phyloP scores from a whole-genome alignment of 2,113 vertebrate genomes.

The Myrmecophaga tridactyla region DNA sequence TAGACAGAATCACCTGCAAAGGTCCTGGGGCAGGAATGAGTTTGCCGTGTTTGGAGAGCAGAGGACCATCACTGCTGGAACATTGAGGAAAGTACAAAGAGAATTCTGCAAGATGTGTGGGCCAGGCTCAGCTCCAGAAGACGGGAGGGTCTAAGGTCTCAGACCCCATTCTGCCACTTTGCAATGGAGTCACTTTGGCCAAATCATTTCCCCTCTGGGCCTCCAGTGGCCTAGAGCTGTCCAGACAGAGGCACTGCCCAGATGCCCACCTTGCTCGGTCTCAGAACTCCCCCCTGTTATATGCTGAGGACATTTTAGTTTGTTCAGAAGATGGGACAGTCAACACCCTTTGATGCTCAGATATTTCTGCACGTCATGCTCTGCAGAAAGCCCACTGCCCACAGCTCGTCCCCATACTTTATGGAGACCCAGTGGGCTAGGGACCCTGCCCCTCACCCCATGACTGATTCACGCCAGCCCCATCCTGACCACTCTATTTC shows the following conservation, averaged over 20 bases:
- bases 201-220: neutral
- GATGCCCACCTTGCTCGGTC: neutral
- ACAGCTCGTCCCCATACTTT: neutral
- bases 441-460: rapidly evolving
- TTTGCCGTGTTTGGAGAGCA: neutral
- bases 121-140: neutral
- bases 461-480: neutral
- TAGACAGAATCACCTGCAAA: neutral
- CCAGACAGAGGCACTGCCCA: neutral
- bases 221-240: neutral
- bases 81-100: neutral
- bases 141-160: neutral
- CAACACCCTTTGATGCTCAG: neutral
- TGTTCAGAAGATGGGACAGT: too few relatives aligned
- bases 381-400: neutral
- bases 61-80: neutral
- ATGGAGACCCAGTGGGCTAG: neutral
- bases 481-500: neutral
- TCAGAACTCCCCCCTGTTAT: neutral
- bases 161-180: neutral
- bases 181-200: neutral
- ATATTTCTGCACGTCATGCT: neutral
- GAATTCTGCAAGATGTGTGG: neutral
- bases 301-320: neutral
- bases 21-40: neutral